Conservation (phyloP, 2,797 vertebrate genomes). For the Megaceryle alcyon region DNA sequence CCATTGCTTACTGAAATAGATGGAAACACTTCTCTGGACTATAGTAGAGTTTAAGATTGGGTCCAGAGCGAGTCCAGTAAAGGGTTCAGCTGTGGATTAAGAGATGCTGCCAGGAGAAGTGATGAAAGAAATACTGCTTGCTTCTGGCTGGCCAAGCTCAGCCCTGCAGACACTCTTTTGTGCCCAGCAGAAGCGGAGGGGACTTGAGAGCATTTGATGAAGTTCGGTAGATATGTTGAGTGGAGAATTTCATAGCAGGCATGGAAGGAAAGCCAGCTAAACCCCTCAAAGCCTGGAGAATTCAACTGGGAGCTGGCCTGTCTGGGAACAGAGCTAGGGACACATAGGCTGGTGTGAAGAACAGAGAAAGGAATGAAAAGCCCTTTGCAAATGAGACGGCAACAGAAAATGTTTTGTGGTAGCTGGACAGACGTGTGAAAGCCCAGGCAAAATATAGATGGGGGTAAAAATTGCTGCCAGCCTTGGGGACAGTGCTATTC, state of each 20-base stretch:
- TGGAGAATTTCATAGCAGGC: rapidly evolving
- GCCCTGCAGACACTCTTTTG: neutral
- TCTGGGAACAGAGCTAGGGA: neutral
- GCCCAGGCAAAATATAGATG: neutral
- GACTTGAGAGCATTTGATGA: rapidly evolving
- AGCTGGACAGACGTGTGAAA: neutral
- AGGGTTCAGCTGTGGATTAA: neutral
- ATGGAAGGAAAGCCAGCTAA: neutral
- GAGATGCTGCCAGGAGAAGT: neutral
- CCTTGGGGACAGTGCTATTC: neutral
- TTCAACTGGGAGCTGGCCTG: neutral
- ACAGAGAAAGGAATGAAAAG: neutral
- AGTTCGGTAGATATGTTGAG: neutral
- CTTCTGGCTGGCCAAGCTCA: neutral
- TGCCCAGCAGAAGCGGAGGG: neutral
- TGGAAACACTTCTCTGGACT: neutral
- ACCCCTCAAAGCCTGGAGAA: neutral
- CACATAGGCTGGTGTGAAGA: neutral
- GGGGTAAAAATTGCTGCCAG: neutral
- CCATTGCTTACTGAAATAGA: neutral
- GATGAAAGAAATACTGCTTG: neutral
- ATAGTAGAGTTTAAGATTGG: neutral
- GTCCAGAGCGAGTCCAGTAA: neutral
- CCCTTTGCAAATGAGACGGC: neutral
- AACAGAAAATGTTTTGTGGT: neutral